Evolutionary conservation across 2,113 vertebrate genomes (phyloP), one percentile per base, ranked within the genome.

Genomic region (Poeciliopsis occidentalis): DNA sequence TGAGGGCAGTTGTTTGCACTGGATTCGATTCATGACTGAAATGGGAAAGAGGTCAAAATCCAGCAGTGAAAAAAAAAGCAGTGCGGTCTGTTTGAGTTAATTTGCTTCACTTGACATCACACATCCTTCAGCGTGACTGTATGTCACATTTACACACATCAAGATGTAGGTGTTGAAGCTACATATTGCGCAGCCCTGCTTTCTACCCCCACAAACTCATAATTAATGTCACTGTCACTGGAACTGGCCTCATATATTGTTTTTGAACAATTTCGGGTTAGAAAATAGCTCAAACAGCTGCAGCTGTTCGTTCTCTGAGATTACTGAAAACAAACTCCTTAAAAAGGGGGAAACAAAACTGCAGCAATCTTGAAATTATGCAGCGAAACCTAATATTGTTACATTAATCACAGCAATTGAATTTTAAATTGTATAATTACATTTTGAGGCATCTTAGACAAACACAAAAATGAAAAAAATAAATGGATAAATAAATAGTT

Each of bases 211-310:
- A 34, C 37, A 34, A 34, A 65, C 32, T 65, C 32, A 39, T 12
- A n/a, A 65, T 65, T 39, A 39, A 26, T 65, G 34, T 65, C 64
- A 65, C 64, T 39, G 64, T 65, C 64, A 39, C 24, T 26, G 34
- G 12, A 65, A 26, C 22, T 24, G n/a, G 64, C 64, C 26, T 65
- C 24, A n/a, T 24, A 26, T 24, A 26, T 65, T 65, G 32, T 65
- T 34, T 65, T 65, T 26, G 12, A 24, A 39, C 31, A 29, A 19
- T 34, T 19, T 32, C 4, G 37, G 22, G 10, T 12, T 22, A 7
- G 13, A 65, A 65, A 24, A 65, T n/a, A 24, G 19, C 30, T 34
- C 11, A 34, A 39, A 34, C 19, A 10, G 63, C 32, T 64, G 32
- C 19, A n/a, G 63, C 31, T 64, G 31, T 12, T 6, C 44, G 37